These are phyloP conservation scores for Aurelia sp. DNA, from an alignment of 30 jellyfish, hydroid and myxozoan species.

Conservation along the genomic window DNA sequence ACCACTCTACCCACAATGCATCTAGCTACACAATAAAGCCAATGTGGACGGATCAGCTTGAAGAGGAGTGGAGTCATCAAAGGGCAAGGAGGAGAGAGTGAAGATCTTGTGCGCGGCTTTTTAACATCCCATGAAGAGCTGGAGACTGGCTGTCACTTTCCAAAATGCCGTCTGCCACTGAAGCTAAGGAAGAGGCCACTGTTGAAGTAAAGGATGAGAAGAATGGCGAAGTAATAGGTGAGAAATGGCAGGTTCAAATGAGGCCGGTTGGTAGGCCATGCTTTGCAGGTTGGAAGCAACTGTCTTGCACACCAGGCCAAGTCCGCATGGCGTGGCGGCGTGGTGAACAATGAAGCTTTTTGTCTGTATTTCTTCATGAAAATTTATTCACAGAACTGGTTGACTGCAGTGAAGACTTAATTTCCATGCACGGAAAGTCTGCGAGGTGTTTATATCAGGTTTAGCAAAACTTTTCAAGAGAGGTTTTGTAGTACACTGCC, in stretches of 20 bases:
- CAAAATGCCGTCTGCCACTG: conserved; percentile 84
- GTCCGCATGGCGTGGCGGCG: background rate
- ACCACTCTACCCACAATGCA: conserved; percentile 69
- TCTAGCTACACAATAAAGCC: conserved; percentile 12
- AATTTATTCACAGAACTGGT: too few species aligned
- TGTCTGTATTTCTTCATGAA: background rate
- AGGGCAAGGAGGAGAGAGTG: conserved; percentile 44
- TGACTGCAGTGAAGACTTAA: too few species aligned
- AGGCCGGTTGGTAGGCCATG: too few species aligned
- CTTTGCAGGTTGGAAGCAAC: background rate
- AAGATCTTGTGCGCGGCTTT: conserved; percentile 66
- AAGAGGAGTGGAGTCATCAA: conserved; percentile 63
- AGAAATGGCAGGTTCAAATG: too few species aligned
- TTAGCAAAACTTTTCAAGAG: too few species aligned
- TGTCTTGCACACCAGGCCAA: background rate
- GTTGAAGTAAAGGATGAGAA: conserved; percentile 25
- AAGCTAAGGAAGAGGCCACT: conserved; percentile 63
- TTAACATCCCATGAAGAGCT: conserved; percentile 59
- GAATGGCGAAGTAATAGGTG: conserved; percentile 74
- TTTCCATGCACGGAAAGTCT: too few species aligned
- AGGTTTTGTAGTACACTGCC: too few species aligned
- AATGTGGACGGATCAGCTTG: conserved; percentile 37
- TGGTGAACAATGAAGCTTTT: background rate
- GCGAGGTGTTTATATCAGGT: too few species aligned
- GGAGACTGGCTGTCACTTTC: conserved; percentile 59